phyloP scores from a whole-genome alignment of 2,113 vertebrate species.

The Nycticebus coucang region DNA sequence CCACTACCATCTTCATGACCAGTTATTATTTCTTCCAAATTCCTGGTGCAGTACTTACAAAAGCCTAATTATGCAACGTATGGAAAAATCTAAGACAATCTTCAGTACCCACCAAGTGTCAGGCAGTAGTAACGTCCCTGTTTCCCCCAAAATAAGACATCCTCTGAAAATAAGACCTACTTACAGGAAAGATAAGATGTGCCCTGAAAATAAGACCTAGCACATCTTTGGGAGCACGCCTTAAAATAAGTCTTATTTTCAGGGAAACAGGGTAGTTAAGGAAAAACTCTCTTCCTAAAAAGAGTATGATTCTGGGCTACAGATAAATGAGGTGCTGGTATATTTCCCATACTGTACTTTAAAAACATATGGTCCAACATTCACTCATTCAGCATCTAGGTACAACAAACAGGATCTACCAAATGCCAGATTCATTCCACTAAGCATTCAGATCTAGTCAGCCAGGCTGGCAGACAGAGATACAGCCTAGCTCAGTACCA shows the following conservation, averaged over 20 bases:
- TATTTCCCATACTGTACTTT: conserved; percentile 7
- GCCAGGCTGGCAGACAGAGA: background rate
- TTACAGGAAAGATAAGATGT: too few relatives aligned
- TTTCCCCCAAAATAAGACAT: too few relatives aligned
- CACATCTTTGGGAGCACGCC: too few relatives aligned
- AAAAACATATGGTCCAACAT: conserved; percentile 1
- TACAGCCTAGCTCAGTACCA: background rate
- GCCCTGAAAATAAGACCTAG: too few relatives aligned
- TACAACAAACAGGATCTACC: conserved; percentile 25
- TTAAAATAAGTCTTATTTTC: too few relatives aligned
- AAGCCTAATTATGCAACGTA: background rate
- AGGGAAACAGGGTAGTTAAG: too few relatives aligned
- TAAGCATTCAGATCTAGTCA: background rate
- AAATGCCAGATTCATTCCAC: background rate
- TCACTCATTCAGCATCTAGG: conserved; percentile 25
- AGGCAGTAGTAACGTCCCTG: background rate
- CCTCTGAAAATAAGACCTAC: too few relatives aligned
- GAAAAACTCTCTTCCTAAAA: conserved; percentile 1
- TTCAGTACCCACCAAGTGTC: background rate
- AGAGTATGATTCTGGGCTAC: background rate
- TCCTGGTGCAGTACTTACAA: background rate
- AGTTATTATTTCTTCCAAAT: conserved; percentile 1
- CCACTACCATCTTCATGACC: background rate
- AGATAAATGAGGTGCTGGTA: conserved; percentile 4
- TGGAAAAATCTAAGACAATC: background rate